Base-by-base conservation (phyloP, 2,797 vertebrate species). In the Limosa lapponica region DNA sequence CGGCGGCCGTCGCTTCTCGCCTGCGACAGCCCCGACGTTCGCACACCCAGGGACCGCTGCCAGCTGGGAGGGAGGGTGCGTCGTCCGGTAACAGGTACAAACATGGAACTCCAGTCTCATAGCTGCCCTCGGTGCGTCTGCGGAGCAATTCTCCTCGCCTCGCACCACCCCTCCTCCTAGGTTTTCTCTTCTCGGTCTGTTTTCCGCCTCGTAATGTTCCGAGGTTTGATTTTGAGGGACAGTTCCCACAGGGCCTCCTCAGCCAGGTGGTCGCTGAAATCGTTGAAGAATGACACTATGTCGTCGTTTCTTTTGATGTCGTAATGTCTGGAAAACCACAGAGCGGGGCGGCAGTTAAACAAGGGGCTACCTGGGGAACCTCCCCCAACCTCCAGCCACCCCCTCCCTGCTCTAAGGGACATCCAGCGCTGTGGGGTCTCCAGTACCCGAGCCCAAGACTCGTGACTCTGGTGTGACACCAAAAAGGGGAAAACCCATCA, bases 221-320 rank as follows among this genome's bases (percentile, higher is more conserved):
- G 98, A 39, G 99, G 99, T 80, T 99, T 99, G 97, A 99, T 99
- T 97, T 99, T 99, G 92, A 99, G 98, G n/a, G 99, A 99, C 39
- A 99, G 99, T 96, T 99, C 99, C 99, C 99, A 99, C 37, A 99
- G 96, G 16, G 99, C 99, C 97, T 99, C 99, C 97, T 99, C 99
- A 0, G 99, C 99, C 92, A 99, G 98, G 97, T 99, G 99, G 97
- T 99, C 99, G 9, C 99, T 99, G 98, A 99, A 99, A 97, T 99
- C 99, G 3, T 99, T 99, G 98, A 99, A 99, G 98, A 99, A 99
- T 4, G 97, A 99, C 58, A 99, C 99, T 8, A 99, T 99, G 97
- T 99, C 99, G 0, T 99, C 99, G 1, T 99, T 99, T 72, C 99
- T 99, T 93, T 99, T 99, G 96, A 99, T 98, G 74, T 99, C 99